Percentiles rank a stretch among this genome's conserved stretches.
phyloP scores from a whole-genome alignment of 2,888 invertebrate species.

The Lymantria monacha region DNA sequence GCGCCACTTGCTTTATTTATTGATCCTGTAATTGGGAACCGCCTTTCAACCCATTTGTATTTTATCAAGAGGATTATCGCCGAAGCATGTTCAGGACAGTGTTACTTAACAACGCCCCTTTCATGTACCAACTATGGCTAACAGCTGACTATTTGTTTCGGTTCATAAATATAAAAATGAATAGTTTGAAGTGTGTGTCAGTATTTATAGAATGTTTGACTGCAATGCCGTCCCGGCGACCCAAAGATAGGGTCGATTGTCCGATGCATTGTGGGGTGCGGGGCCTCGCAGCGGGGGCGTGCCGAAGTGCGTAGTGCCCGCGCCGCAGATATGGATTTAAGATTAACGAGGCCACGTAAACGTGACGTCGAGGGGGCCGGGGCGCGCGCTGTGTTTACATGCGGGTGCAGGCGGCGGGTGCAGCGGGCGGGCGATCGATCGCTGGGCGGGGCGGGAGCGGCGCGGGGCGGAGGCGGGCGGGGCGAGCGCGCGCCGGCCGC shows the following conservation, averaged over 20 bases:
- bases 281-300: constrained; percentile 41
- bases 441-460: constrained; percentile 62
- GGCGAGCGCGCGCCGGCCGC: constrained; percentile 56
- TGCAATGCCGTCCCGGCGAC: neutral
- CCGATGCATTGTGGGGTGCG: constrained; percentile 17
- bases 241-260: constrained; percentile 2
- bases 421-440: constrained; percentile 69
- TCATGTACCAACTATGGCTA: constrained; percentile 13
- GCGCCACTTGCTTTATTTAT: constrained; percentile 21
- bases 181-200: constrained; percentile 10
- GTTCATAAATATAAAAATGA: constrained; percentile 7
- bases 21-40: constrained; percentile 13
- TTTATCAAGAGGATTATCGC: too few relatives aligned
- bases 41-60: constrained; percentile 12
- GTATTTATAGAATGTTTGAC: constrained; percentile 15
- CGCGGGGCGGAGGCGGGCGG: constrained; percentile 53
- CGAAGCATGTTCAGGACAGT: constrained; percentile 19
- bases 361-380: constrained; percentile 68
- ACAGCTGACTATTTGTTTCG: constrained; percentile 11
- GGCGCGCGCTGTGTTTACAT: constrained; percentile 82
- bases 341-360: constrained; percentile 72
- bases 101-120: constrained; percentile 21
- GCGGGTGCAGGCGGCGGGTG: constrained; percentile 81
- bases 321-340: constrained; percentile 73
- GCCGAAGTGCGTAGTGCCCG: constrained; percentile 47